Base-by-base conservation (phyloP, 2,888 invertebrate species). In the Nebria salina region DNA sequence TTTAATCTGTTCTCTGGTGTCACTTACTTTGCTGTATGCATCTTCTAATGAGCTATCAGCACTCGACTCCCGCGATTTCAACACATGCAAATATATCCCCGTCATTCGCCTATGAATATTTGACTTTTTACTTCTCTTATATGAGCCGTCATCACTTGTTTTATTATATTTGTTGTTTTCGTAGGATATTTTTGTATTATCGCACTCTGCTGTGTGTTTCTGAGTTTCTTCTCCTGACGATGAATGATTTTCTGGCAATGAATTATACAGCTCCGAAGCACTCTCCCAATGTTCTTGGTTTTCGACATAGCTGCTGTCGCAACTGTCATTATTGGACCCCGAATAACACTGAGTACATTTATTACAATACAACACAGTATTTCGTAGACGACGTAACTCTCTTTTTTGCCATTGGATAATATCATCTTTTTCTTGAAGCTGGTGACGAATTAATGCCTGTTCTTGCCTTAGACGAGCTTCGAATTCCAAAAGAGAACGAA, bases 401-500 rank as follows among this genome's bases (percentile, higher is more conserved):
- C 92, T 91, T 85, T 92, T 92, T 86, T 95, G 95, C 81, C 92
- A 90, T 85, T 92, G 92, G 82, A 95, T 94, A 73, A 94, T 91
- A 86, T 92, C 92, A 86, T 95, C 95, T 86, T 94, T 94, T 86
- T 94, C 94, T 82, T 91, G 91, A 20, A 95, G 90, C 75, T 93
- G 91, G 80, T 92, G 91, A 82, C 92, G 91, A 84, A 95, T 94
- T 85, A 92, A 92, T 84, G 93, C 93, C 86, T 95, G 94, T 87
- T 95, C 95, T 86, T 93, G 92, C 74, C 92, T 91, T 34, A 95
- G 89, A 8, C 94, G 90, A 8, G 94, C 93, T 87, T 95, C 95
- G 75, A 95, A 91, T 66, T 94, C 91, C 66, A 95, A 91, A 81
- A 95, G 89, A 3, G 94, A 94, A 73, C 94, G 90, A 7, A 95